A percentile compares a stretch with the other conserved stretches of the same genome.
phyloP scores from a whole-genome alignment of 2,888 invertebrate species.

The Imbricaverruca yamaguchii region DNA sequence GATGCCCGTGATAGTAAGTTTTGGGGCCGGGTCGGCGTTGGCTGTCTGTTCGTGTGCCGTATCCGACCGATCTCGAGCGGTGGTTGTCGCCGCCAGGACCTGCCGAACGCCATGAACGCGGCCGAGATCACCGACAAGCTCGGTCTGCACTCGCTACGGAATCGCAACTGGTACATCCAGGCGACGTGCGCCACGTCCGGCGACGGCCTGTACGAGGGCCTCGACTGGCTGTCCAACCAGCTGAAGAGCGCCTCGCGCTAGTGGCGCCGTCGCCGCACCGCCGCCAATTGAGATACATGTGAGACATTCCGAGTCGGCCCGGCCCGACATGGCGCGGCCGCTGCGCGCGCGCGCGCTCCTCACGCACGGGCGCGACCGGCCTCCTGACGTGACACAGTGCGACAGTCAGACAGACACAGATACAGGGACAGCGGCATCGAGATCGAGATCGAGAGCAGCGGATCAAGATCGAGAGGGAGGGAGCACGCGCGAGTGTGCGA shows the following conservation, averaged over 20 bases:
- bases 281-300: background rate
- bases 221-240: conserved; percentile 99
- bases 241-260: conserved; percentile 97
- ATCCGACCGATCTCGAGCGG: no score
- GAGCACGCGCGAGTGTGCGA: no score
- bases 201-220: conserved; percentile 96
- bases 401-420: background rate
- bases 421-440: background rate
- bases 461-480: no score
- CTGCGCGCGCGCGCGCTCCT: background rate
- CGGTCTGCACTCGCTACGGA: conserved; percentile 93
- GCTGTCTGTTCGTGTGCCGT: no score
- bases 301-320: conserved; percentile 8
- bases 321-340: background rate
- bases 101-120: conserved; percentile 99
- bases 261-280: background rate
- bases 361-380: no score
- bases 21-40: no score
- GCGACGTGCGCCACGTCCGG: conserved; percentile 97
- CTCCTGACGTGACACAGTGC: no score
- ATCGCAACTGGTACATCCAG: conserved; percentile 94
- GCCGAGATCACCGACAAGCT: conserved; percentile 99
- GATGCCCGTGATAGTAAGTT: no score
- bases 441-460: no score
- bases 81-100: conserved; percentile 59